These are phyloP conservation scores for Lasioglossum marginatum DNA, from an alignment of 2,888 invertebrate species.

Conservation along the genomic window DNA sequence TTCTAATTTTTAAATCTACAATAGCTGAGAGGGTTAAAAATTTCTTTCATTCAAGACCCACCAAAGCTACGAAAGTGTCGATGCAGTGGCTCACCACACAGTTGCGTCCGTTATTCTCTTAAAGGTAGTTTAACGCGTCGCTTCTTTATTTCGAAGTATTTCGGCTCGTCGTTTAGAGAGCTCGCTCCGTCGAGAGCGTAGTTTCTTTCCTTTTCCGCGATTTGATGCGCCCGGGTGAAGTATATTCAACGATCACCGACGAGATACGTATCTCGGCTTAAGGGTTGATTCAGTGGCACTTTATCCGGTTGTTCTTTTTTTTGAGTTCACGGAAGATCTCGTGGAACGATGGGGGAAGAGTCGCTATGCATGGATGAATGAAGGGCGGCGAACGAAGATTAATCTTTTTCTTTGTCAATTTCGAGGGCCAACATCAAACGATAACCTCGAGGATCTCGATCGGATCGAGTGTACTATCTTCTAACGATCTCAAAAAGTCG, in stretches of 20 bases:
- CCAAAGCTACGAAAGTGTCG: neutral
- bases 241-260: neutral
- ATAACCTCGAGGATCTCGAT: constrained; percentile 21
- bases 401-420: constrained; percentile 25
- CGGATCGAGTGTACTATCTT: constrained; percentile 16
- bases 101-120: neutral
- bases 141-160: neutral
- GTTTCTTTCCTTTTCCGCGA: neutral
- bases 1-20: neutral
- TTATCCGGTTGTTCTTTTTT: constrained; percentile 1
- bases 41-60: neutral
- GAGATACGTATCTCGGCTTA: constrained; percentile 35
- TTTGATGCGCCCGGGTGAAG: constrained; percentile 1
- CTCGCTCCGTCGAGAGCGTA: neutral
- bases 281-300: constrained; percentile 42
- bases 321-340: constrained; percentile 44
- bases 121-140: neutral
- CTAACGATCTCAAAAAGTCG: neutral
- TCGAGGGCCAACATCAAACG: constrained; percentile 2
- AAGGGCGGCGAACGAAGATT: constrained; percentile 16
- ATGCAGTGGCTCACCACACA: neutral
- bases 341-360: constrained; percentile 31
- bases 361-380: constrained; percentile 18
- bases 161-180: neutral
- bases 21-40: neutral